Percentiles rank a stretch among this genome's conserved stretches.
Conservation (phyloP, 2,888 invertebrate species). For the Phlogophora meticulosa region DNA sequence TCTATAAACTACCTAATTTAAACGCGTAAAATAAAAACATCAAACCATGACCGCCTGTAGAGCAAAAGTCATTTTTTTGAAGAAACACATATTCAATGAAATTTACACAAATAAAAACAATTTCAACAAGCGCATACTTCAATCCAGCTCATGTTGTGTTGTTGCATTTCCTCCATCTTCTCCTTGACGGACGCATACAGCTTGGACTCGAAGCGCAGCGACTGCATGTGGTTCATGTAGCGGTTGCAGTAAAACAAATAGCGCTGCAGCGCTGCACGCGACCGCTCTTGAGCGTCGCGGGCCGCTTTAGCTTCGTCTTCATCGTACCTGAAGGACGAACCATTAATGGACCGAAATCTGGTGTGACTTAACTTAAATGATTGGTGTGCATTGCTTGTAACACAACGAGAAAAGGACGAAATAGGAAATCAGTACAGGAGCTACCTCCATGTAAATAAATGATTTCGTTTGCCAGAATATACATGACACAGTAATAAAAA, state of each 20-base stretch:
- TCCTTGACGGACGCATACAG: conserved; percentile 98
- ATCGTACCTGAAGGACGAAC: conserved; percentile 92
- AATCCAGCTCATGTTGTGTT: conserved; percentile 99
- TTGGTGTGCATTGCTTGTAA: background rate
- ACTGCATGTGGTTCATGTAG: conserved; percentile 99
- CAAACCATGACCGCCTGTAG: no score
- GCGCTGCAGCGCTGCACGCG: conserved; percentile 98
- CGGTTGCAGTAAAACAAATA: conserved; percentile 99
- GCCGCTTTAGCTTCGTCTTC: conserved; percentile 99
- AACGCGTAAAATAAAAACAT: no score
- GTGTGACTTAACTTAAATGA: background rate
- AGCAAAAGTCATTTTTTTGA: no score
- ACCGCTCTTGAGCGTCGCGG: conserved; percentile 98
- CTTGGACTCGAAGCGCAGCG: conserved; percentile 99
- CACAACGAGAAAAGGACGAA: no score
- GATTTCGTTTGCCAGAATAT: no score
- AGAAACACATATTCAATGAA: no score
- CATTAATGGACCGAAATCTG: background rate
- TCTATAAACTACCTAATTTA: no score
- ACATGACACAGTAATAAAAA: no score
- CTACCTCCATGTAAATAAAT: no score
- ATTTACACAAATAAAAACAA: background rate
- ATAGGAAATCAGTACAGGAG: no score
- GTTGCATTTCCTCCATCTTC: conserved; percentile 99
- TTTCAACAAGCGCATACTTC: conserved; percentile 91